A percentile compares a stretch with the other conserved stretches of the same genome.
phyloP scores from a whole-genome alignment of 2,113 vertebrate genomes.

The Psilopogon haemacephalus region DNA sequence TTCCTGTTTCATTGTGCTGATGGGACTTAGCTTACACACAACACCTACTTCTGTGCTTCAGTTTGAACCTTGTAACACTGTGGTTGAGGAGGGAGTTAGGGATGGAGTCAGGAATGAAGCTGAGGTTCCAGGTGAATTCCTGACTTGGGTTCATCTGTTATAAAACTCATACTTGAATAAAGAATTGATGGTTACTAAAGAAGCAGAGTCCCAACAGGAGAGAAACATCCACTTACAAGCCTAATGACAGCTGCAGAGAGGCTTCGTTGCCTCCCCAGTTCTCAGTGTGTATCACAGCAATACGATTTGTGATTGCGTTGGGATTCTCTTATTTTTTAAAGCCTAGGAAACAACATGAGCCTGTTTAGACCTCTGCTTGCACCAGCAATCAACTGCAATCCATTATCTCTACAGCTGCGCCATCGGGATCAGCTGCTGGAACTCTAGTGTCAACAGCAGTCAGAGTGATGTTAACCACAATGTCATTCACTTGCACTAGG shows the following conservation, averaged over 20 bases:
- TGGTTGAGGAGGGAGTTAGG: neutral
- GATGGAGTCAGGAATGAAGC: neutral
- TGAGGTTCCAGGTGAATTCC: neutral
- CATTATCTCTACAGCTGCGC: neutral
- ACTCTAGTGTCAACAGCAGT: neutral
- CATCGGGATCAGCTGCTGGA: neutral
- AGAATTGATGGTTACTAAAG: conserved; percentile 8
- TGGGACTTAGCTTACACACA: neutral
- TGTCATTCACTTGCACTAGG: neutral
- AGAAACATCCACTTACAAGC: neutral
- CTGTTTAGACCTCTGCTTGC: neutral
- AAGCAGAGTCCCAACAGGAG: neutral
- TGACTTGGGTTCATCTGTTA: neutral
- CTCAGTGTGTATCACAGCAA: neutral
- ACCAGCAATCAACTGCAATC: neutral
- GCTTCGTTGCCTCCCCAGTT: neutral
- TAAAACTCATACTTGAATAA: neutral
- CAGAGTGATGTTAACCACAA: neutral
- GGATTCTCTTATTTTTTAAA: neutral
- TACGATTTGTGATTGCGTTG: neutral
- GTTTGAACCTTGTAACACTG: neutral
- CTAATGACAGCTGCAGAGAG: neutral
- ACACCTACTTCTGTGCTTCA: neutral
- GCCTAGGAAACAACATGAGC: neutral
- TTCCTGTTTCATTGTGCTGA: neutral